These are phyloP conservation scores for Wasmannia auropunctata DNA, from an alignment of 1,140 invertebrate species.

Conservation along the genomic window DNA sequence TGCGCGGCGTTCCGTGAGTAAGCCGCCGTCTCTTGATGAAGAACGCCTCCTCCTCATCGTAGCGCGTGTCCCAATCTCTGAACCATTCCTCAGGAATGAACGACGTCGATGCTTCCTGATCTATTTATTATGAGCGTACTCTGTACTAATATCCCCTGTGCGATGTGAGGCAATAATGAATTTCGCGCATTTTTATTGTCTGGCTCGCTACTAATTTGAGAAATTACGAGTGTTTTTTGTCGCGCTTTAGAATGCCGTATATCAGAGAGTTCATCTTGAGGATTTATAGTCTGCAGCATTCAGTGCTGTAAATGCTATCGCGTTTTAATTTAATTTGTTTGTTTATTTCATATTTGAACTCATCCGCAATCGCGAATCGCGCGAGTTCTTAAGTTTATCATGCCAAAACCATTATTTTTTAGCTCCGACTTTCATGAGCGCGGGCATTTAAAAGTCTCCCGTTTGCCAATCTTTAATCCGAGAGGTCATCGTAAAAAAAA, in stretches of 20 bases:
- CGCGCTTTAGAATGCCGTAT: background rate
- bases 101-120: background rate
- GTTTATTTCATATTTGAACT: background rate
- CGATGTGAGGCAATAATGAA: background rate
- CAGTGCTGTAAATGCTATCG: background rate
- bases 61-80: background rate
- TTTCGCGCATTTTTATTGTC: background rate
- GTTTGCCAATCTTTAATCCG: background rate
- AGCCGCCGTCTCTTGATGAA: background rate
- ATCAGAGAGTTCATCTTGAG: background rate
- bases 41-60: background rate
- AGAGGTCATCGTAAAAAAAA: background rate
- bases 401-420: too few relatives aligned
- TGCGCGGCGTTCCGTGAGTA: constrained; percentile 45
- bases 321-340: background rate
- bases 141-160: background rate
- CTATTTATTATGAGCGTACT: background rate
- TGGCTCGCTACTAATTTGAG: background rate
- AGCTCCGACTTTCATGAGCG: too few relatives aligned
- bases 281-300: background rate
- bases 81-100: background rate
- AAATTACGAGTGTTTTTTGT: background rate
- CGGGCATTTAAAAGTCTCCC: background rate
- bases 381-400: background rate
- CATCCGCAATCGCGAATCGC: too few relatives aligned